These are phyloP conservation scores for Atlantisia rogersi DNA, from an alignment of 2,113 vertebrate species.

Conservation along the genomic window DNA sequence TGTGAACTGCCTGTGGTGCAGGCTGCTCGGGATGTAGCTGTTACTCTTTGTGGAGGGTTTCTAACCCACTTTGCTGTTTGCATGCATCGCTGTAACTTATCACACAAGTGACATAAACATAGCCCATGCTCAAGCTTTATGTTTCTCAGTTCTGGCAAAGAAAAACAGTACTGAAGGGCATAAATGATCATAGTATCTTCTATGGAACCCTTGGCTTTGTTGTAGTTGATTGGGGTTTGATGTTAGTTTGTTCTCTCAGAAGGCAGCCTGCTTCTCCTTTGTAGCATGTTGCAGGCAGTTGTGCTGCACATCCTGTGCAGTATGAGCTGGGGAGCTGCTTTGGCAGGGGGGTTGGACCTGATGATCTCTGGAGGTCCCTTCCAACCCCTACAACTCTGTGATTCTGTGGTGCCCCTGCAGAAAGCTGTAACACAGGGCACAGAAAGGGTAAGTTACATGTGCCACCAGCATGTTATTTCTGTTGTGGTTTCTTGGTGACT, in stretches of 20 bases:
- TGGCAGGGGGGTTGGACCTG: too few species aligned
- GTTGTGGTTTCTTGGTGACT: not conserved
- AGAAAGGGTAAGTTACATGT: not conserved
- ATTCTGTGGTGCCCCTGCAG: not conserved
- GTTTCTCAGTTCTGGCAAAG: not conserved
- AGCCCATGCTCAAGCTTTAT: not conserved
- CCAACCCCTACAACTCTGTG: too few species aligned
- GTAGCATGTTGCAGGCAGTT: not conserved
- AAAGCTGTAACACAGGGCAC: not conserved
- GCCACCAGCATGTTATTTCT: not conserved
- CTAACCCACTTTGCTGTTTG: not conserved
- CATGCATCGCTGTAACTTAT: fast-evolving
- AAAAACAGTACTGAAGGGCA: not conserved
- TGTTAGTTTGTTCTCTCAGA: not conserved
- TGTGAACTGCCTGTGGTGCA: not conserved
- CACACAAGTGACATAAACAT: not conserved
- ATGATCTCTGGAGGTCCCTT: too few species aligned
- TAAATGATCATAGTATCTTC: not conserved
- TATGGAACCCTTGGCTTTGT: not conserved
- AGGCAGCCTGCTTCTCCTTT: not conserved
- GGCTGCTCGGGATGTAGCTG: not conserved
- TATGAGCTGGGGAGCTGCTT: too few species aligned
- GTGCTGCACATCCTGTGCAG: not conserved
- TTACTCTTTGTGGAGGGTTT: not conserved
- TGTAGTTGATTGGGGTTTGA: not conserved